Conservation (phyloP, 2,113 vertebrate genomes). For the Salvelinus namaycush region DNA sequence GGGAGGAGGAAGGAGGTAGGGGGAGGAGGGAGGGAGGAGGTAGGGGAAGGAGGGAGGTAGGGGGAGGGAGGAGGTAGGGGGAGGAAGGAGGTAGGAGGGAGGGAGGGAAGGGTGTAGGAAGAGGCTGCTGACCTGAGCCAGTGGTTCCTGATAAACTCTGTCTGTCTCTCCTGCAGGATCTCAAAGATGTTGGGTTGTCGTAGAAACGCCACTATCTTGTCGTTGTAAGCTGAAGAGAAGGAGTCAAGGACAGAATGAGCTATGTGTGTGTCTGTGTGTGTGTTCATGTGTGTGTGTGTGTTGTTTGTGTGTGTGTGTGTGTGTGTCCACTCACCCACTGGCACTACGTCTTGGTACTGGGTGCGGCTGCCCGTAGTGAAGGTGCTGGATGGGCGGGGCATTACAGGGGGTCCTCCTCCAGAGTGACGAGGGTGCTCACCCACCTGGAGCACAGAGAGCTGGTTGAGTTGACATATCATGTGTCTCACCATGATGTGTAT, state of each 20-base stretch:
- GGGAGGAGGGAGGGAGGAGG: rapidly evolving
- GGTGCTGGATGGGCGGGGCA: conserved; percentile 88
- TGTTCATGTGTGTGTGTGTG: not conserved
- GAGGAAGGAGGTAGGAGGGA: no score
- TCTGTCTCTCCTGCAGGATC: conserved; percentile 93
- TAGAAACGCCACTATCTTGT: conserved; percentile 95
- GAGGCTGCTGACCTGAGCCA: conserved; percentile 85
- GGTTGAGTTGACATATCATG: not conserved
- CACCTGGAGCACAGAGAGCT: conserved; percentile 61
- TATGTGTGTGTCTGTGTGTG: no score
- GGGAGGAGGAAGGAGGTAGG: no score
- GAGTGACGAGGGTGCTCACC: conserved; percentile 38
- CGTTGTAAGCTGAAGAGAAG: conserved; percentile 85
- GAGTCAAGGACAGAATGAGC: not conserved
- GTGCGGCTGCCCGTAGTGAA: conserved; percentile 85
- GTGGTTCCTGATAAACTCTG: conserved; percentile 90
- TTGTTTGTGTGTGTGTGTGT: not conserved
- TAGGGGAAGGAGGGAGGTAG: no score
- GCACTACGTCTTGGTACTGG: conserved; percentile 89
- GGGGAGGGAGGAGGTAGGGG: no score
- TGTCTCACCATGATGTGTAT: not conserved
- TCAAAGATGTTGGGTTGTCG: conserved; percentile 94
- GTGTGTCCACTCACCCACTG: conserved; percentile 82
- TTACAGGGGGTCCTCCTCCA: conserved; percentile 77
- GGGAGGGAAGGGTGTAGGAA: no score